phyloP scores from a whole-genome alignment of 2,888 invertebrate species.

The Ptychoptera contaminata region DNA sequence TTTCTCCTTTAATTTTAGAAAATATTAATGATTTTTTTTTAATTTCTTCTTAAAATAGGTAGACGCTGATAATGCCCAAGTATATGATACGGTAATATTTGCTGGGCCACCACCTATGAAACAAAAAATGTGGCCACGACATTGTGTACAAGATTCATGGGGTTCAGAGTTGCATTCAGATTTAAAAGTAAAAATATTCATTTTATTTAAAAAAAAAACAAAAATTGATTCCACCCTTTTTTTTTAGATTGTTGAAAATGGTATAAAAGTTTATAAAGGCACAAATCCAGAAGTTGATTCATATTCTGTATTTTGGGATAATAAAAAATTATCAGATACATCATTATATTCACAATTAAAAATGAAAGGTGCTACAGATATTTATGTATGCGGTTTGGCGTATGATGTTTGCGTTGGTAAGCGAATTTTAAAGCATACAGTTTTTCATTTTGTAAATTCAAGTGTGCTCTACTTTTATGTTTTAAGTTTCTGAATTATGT shows the following conservation, averaged over 20 bases:
- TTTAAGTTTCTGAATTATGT: no score
- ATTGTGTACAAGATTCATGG: conserved; percentile 92
- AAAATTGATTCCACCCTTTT: background rate
- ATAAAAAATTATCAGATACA: conserved; percentile 80
- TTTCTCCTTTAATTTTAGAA: background rate
- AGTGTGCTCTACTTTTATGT: background rate
- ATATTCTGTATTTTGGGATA: conserved; percentile 98
- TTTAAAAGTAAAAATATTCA: conserved; percentile 44
- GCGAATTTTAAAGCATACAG: conserved; percentile 12
- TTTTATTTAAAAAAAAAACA: background rate
- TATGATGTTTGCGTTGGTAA: conserved; percentile 88
- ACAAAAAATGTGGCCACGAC: conserved; percentile 88
- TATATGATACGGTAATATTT: conserved; percentile 87
- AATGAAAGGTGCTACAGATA: conserved; percentile 68
- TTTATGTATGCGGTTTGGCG: conserved; percentile 88
- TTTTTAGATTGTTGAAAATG: conserved; percentile 48
- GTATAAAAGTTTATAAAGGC: conserved; percentile 77
- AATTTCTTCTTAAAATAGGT: conserved; percentile 32
- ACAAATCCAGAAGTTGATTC: conserved; percentile 91
- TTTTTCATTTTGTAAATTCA: background rate
- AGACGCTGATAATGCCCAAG: conserved; percentile 56
- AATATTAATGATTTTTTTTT: conserved; percentile 4
- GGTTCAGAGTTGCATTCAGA: conserved; percentile 87
- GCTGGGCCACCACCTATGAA: conserved; percentile 70
- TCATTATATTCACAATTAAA: conserved; percentile 66